Base-by-base conservation (phyloP, 2,888 invertebrate genomes). In the Hanleya hanleyi region DNA sequence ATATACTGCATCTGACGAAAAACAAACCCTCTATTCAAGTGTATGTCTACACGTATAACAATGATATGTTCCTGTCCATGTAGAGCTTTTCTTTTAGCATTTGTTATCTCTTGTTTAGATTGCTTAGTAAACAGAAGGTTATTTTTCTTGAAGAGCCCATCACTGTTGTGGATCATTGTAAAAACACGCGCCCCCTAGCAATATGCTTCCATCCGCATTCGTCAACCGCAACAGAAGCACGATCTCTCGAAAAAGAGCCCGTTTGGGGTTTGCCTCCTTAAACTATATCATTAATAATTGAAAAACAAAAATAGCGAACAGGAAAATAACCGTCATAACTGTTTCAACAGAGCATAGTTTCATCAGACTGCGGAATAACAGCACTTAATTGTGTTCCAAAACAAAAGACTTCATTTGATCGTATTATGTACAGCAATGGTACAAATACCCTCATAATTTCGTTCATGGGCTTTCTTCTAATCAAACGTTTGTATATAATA, bases 211-310 rank as follows among this genome's bases (percentile, higher is more conserved):
- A 57, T 18, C 26, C 15, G 29, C 22, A 4, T 29, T 18, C 22
- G 2, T 26, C 18, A 26, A 57, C 7, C 15, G 7, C n/a, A n/a
- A n/a, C n/a, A n/a, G n/a, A n/a, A n/a, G n/a, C n/a, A n/a, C n/a
- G n/a, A n/a, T n/a, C n/a, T n/a, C n/a, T n/a, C n/a, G n/a, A n/a
- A n/a, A n/a, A n/a, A n/a, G n/a, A n/a, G n/a, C n/a, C n/a, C n/a
- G n/a, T n/a, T n/a, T n/a, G n/a, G n/a, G n/a, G n/a, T 57, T 57
- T 57, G 29, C 22, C 57, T 22, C 26, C 32, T 57, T 29, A 57
- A 57, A 57, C 57, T 57, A 57, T 29, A 57, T 29, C 57, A 57
- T 57, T 57, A 57, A 57, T 57, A 57, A 57, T 57, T 57, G 57
- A 57, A 57, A 57, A 22, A 47, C n/a, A n/a, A n/a, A n/a, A n/a